Percentiles rank a stretch among this genome's conserved stretches.
Evolutionary conservation across 2,888 invertebrate species (phyloP).

Genomic region (Lochmaea crataegi): DNA sequence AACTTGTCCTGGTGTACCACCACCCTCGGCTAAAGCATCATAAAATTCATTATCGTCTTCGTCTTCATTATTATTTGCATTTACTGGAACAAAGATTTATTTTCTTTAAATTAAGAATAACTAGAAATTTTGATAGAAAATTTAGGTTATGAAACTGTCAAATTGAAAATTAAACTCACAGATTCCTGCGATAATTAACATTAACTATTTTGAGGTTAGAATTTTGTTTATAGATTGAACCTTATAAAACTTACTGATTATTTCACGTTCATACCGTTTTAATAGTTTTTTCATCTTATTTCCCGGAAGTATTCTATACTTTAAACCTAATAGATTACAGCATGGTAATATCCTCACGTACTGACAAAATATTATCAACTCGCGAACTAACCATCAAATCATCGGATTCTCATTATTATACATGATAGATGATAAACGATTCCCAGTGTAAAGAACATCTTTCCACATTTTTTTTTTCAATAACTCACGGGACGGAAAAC

Average conservation of each 20-base stretch:
- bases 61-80: conserved; percentile 72
- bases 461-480: background rate
- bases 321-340: background rate
- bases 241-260: conserved; percentile 3
- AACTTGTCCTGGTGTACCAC: conserved; percentile 65
- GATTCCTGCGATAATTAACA: background rate
- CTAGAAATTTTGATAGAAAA: conserved; percentile 1
- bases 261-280: background rate
- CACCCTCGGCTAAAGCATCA: conserved; percentile 67
- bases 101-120: background rate
- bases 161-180: background rate
- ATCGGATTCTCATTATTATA: background rate
- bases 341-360: background rate
- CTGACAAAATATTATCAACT: background rate
- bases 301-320: background rate
- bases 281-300: conserved; percentile 11
- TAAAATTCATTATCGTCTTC: conserved; percentile 85
- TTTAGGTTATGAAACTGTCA: background rate
- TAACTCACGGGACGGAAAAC: too few relatives aligned
- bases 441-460: background rate
- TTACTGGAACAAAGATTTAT: conserved; percentile 59
- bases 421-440: background rate
- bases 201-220: background rate
- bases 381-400: background rate
- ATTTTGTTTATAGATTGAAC: background rate